Percentiles rank a stretch among this genome's conserved stretches.
Evolutionary conservation across 2,113 vertebrate genomes (phyloP).

Genomic region (Neolamprologus variostigma): DNA sequence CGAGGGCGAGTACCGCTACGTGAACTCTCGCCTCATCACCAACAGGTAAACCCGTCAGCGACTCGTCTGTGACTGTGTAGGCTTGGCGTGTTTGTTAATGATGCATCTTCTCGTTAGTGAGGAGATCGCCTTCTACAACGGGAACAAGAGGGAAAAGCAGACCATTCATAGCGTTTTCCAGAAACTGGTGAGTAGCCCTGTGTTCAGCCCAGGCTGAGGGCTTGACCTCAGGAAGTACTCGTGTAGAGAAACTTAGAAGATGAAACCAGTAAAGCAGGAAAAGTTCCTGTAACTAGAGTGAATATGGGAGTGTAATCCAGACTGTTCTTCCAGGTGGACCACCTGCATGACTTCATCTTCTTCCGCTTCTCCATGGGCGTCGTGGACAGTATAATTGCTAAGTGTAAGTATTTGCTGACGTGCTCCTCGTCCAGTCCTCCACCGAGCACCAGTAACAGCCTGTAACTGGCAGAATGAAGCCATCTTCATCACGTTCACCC

Average conservation of each 20-base stretch:
- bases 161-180: slow-evolving; percentile 87
- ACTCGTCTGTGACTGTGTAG: accelerated
- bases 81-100: background rate
- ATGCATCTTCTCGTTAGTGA: slow-evolving; percentile 71
- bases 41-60: slow-evolving; percentile 77
- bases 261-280: background rate
- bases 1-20: slow-evolving; percentile 94
- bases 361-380: slow-evolving; percentile 99
- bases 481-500: background rate
- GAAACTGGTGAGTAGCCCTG: slow-evolving; percentile 81
- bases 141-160: slow-evolving; percentile 89
- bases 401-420: slow-evolving; percentile 80
- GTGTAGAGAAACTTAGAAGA: accelerated
- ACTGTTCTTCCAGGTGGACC: slow-evolving; percentile 79
- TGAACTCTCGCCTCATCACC: slow-evolving; percentile 97
- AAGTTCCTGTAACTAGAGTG: background rate
- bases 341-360: slow-evolving; percentile 93
- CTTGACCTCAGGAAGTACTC: background rate
- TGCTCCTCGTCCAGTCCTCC: accelerated
- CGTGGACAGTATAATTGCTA: slow-evolving; percentile 91
- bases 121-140: slow-evolving; percentile 98
- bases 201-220: background rate
- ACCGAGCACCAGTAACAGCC: background rate
- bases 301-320: background rate
- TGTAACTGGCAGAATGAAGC: accelerated